These are phyloP conservation scores for Campylorhamphus procurvoides DNA, from an alignment of 2,113 vertebrate species.

Conservation along the genomic window DNA sequence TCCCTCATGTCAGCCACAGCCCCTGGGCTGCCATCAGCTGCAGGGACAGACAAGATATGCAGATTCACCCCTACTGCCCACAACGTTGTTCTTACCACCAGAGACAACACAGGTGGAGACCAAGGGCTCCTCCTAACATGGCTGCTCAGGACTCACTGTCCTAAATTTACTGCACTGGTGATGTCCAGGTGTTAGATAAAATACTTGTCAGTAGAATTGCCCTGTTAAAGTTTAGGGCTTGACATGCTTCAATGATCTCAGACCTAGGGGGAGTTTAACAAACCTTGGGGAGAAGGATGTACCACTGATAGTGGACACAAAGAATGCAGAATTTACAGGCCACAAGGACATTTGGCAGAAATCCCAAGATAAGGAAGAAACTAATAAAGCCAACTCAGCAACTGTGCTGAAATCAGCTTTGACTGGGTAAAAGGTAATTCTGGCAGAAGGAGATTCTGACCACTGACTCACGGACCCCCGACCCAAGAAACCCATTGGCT, in stretches of 20 bases:
- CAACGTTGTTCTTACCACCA: background rate
- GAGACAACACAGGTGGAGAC: background rate
- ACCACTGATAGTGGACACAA: background rate
- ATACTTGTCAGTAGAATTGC: background rate
- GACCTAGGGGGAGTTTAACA: background rate
- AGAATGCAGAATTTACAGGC: background rate
- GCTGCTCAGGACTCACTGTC: background rate
- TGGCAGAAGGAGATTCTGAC: fast-evolving
- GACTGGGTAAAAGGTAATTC: background rate
- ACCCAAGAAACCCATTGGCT: background rate
- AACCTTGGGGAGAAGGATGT: background rate
- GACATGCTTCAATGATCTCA: background rate
- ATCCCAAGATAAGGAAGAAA: background rate
- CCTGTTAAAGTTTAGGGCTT: background rate
- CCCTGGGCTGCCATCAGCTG: background rate
- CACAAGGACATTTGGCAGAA: background rate
- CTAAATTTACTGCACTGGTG: background rate
- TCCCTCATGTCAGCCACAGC: background rate
- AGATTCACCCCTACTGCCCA: background rate
- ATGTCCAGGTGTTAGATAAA: background rate
- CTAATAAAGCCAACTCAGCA: background rate
- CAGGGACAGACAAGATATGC: background rate
- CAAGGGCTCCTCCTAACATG: background rate
- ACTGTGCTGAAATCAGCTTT: background rate
- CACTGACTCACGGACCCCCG: background rate